Evolutionary conservation across 2,113 vertebrate genomes (phyloP), one percentile per base, ranked within the genome.

Genomic region (Oenanthe melanoleuca): DNA sequence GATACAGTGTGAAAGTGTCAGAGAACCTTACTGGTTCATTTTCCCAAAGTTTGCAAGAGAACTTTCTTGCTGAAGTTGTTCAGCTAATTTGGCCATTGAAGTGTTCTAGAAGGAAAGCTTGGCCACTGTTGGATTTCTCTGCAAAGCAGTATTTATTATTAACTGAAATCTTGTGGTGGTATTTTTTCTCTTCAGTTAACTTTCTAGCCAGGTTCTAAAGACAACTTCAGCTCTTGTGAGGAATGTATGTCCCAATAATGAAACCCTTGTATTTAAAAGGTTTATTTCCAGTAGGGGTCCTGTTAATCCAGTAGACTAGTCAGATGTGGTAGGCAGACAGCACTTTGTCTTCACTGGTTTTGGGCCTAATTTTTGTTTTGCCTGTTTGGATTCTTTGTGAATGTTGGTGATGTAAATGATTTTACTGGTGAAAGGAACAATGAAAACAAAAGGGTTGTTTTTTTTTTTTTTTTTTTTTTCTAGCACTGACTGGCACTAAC

Each of bases 361-460:
- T 16, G 14, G 31, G 38, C 65, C 31, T 74, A 37, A 82, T 75
- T 87, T 65, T 56, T 89, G 20, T 56, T 83, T 67, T 69, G 16
- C 53, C 11, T 92, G 18, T 93, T 94, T 94, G 47, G 60, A 11
- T 65, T 90, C 80, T 89, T 92, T 93, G 84, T 95, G 47, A 55
- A 55, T 38, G 24, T 6, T 88, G 47, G 26, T 96, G 78, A 95
- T 70, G 81, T 91, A 89, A 94, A 70, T 72, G 8, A 57, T 83
- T 85, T 50, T 80, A 11, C 52, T 80, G 55, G 33, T 95, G 59
- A 86, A 64, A 77, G 64, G 52, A 95, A 66, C 93, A 92, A n/a
- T 31, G 85, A 59, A 86, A 95, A 94, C 94, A 97, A 94, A 92
- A 70, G 92, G 29, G 44, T 20, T 45, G 34, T 37, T 45, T 14